Evolutionary conservation across 2,797 vertebrate species (phyloP), one percentile per base, ranked within the genome.

Genomic region (Otolemur crassicaudatus): DNA sequence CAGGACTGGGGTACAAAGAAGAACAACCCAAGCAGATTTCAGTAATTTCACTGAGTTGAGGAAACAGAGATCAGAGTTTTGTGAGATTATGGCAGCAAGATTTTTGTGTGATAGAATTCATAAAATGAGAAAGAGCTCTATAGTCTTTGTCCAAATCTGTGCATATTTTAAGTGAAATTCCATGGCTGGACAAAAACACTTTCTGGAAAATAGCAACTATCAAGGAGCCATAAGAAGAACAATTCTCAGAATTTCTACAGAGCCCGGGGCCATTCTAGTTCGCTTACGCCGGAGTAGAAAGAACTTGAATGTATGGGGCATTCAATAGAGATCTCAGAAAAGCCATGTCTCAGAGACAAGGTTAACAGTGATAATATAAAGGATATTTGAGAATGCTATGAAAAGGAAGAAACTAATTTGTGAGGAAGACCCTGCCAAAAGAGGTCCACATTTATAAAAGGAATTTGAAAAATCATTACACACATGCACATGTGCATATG

Each of bases 141-240:
- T 46, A 91, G 72, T 79, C 37, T 93, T 91, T 91, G 27, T 72
- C n/a, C 23, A 84, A n/a, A 67, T 83, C 40, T 49, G 25, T 91
- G 25, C 16, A 16, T 46, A 60, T 90, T 72, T 34, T 56, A 56
- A 11, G 31, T 69, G 58, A 87, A 93, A 87, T 19, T 76, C n/a
- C 37, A 23, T 73, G 23, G 46, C 3, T 91, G 46, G 70, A 60
- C 58, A 87, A 72, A 34, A 65, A 58, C 9, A 40, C 34, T 53
- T 91, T 86, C 60, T 65, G 61, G 89, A 34, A 12, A 60, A 40
- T 46, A 87, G 77, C 25, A 56, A 22, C 77, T 49, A 72, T 34
- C 23, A 67, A 23, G 70, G 43, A 91, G n/a, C 34, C 34, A 5
- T 46, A 63, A 76, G 70, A 76, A 92, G 77, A 87, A 84, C 1